Percentiles rank a stretch among this genome's conserved stretches.
Conservation (phyloP, 2,888 invertebrate species). For the Ernsta delagoae region DNA sequence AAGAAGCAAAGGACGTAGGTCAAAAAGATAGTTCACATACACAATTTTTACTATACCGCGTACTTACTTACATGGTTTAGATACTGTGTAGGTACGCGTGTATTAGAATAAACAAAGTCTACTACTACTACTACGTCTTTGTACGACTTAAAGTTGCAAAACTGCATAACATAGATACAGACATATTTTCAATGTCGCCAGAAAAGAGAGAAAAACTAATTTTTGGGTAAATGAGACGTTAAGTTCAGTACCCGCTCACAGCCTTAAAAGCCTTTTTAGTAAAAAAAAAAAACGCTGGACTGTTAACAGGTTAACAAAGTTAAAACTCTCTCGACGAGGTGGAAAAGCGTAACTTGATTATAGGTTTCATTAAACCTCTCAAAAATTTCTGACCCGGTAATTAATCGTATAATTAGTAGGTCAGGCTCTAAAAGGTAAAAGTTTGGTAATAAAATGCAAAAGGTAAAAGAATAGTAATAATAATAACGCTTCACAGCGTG, state of each 20-base stretch:
- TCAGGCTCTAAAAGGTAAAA: not conserved
- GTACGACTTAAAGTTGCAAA: too few species aligned
- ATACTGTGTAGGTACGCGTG: too few species aligned
- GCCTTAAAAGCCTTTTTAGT: too few species aligned
- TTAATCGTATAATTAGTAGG: not conserved
- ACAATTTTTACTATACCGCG: too few species aligned
- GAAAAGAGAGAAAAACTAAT: not conserved
- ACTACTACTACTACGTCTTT: too few species aligned
- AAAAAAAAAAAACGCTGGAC: slow-evolving; percentile 8
- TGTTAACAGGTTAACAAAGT: slow-evolving; percentile 5
- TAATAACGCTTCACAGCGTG: too few species aligned
- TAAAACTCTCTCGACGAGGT: not conserved
- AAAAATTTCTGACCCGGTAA: not conserved
- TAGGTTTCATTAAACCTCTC: not conserved
- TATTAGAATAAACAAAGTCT: too few species aligned
- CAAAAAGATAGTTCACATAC: too few species aligned
- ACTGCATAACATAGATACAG: not conserved
- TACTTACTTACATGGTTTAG: too few species aligned
- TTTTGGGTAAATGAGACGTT: not conserved
- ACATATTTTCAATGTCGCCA: not conserved
- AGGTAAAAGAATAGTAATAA: too few species aligned
- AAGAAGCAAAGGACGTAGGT: too few species aligned
- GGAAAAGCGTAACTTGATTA: not conserved
- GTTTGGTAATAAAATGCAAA: not conserved
- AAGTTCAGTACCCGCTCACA: too few species aligned